Evolutionary conservation across 1,140 invertebrate genomes (phyloP).

Genomic region (Drosophila arizonae): DNA sequence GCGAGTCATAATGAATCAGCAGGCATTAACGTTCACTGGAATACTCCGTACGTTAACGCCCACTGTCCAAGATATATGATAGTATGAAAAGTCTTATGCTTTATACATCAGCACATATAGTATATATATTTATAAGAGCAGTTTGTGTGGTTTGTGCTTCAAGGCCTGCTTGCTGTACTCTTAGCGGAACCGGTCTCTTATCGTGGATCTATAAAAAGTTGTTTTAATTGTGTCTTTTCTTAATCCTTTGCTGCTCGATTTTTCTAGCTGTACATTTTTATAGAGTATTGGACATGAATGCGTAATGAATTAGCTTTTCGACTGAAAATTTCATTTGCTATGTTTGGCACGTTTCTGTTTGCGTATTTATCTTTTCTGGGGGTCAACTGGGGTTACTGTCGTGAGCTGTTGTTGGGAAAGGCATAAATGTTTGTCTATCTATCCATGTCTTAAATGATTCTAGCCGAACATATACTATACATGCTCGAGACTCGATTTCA

Average conservation of each 20-base stretch:
- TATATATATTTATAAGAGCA: conserved; percentile 25
- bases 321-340: conserved; percentile 49
- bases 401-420: neutral
- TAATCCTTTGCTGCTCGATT: conserved; percentile 64
- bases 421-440: too few species aligned
- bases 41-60: neutral
- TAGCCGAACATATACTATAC: too few species aligned
- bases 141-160: conserved; percentile 31
- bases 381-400: conserved; percentile 54
- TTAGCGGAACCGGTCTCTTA: conserved; percentile 66
- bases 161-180: conserved; percentile 51
- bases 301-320: conserved; percentile 39
- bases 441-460: too few species aligned
- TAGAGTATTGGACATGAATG: conserved; percentile 44
- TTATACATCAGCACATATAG: too few species aligned
- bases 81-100: neutral
- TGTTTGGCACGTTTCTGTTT: conserved; percentile 46
- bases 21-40: conserved; percentile 36
- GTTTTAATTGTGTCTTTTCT: conserved; percentile 33
- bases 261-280: conserved; percentile 46
- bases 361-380: conserved; percentile 25
- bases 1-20: neutral
- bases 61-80: neutral
- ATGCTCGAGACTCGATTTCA: too few species aligned
- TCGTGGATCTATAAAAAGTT: conserved; percentile 54